Percentiles rank a stretch among this genome's conserved stretches.
Conservation (phyloP, 2,113 vertebrate genomes). For the Symphodus melops region DNA sequence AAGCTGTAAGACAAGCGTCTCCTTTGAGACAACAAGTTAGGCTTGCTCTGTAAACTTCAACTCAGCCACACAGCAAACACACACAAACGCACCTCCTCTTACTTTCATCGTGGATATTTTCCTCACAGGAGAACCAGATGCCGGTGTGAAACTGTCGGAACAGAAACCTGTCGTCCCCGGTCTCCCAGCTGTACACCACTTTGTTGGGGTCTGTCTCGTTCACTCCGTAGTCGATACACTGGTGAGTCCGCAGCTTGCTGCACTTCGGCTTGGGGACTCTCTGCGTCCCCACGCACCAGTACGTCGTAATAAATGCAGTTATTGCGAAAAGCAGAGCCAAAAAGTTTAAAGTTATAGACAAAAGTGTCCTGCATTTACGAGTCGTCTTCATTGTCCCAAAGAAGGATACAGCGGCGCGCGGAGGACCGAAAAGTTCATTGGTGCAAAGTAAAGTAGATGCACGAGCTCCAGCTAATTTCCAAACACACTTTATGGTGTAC, state of each 20-base stretch:
- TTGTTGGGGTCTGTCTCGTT: conserved; percentile 88
- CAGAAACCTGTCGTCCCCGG: conserved; percentile 92
- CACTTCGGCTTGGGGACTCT: conserved; percentile 84
- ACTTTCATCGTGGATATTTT: conserved; percentile 91
- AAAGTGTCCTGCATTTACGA: conserved; percentile 89
- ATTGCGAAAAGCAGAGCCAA: conserved; percentile 82
- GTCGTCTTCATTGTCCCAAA: conserved; percentile 89
- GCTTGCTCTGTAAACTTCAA: not conserved
- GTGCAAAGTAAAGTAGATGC: conserved; percentile 10
- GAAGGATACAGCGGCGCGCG: conserved; percentile 23
- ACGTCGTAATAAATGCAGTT: conserved; percentile 91
- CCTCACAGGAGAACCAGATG: conserved; percentile 95
- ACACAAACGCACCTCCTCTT: conserved; percentile 71
- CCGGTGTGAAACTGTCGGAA: conserved; percentile 94
- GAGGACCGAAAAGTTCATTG: conserved; percentile 55
- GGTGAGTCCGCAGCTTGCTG: conserved; percentile 83
- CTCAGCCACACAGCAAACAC: not conserved
- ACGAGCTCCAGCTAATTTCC: conserved; percentile 7
- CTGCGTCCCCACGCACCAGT: conserved; percentile 96
- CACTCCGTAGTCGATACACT: conserved; percentile 91
- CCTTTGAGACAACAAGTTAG: not conserved
- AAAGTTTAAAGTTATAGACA: conserved; percentile 89
- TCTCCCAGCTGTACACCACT: conserved; percentile 95
- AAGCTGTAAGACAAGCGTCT: not conserved
- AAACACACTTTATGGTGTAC: not conserved